Evolutionary conservation across 1,140 invertebrate species (phyloP), one percentile per base, ranked within the genome.

Genomic region (Drosophila willistoni): DNA sequence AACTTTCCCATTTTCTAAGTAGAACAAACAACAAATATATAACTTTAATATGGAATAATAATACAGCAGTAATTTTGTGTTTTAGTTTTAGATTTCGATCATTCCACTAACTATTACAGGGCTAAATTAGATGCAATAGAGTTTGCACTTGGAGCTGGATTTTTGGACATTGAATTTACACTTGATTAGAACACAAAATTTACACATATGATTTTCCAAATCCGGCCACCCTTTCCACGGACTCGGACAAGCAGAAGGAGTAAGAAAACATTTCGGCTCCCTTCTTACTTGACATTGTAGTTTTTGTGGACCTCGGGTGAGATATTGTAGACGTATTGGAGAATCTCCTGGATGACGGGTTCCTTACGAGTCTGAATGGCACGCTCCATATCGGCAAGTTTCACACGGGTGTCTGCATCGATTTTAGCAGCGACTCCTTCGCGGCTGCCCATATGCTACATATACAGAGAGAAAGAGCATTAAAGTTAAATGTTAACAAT

Each of bases 351-450:
- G 90, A 98, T 97, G 12, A 98, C 96, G 95, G 94, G 92, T 67
- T 96, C 95, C 93, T 98, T 97, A 90, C 97, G 95, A 14, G 91
- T 90, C 44, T 92, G 78, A 6, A 98, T 95, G 68, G 95, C 94
- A 81, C 94, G 94, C 90, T 97, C 97, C 97, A 98, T 98, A 81
- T 96, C 96, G 29, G 96, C 95, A 77, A 98, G 96, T 92, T 97
- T 97, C 29, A 95, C 91, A 85, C 94, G 95, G 36, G 97, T 98
- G 81, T 98, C 97, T 2, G 94, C 94, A 87, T 98, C 97, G 86
- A 98, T 98, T 81, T 96, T 95, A 19, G 95, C 95, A 51, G 97
- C 97, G 63, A 98, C 96, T 91, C 97, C 97, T 92, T 98, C 97
- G 87, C 96, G 94, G 1, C 97, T 97, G 61, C 97, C 97, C 96